These are phyloP conservation scores for Heteractis magnifica DNA, from an alignment of 92 coral and sea anemone species.

Conservation along the genomic window DNA sequence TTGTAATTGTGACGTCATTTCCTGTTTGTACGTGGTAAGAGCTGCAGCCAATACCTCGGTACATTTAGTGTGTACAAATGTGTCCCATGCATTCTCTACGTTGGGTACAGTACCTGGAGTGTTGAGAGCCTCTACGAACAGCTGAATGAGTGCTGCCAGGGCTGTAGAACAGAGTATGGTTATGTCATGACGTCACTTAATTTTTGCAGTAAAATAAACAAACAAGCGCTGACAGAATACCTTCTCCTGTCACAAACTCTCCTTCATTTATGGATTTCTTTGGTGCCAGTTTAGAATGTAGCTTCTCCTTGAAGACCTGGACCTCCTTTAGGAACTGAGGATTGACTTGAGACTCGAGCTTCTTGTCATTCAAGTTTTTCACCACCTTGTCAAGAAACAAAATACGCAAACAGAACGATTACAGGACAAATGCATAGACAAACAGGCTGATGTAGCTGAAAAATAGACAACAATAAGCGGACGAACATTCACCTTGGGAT, in stretches of 20 bases:
- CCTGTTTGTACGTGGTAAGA: slow-evolving; percentile 33
- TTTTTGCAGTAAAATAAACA: not conserved
- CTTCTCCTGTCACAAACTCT: slow-evolving; percentile 69
- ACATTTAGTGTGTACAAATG: slow-evolving; percentile 66
- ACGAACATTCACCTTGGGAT: slow-evolving; percentile 32
- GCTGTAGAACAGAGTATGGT: slow-evolving; percentile 26
- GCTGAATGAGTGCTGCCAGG: slow-evolving; percentile 70
- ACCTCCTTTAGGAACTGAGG: slow-evolving; percentile 47
- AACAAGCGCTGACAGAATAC: slow-evolving; percentile 13
- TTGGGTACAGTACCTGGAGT: slow-evolving; percentile 90
- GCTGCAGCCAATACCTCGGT: slow-evolving; percentile 46
- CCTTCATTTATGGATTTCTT: slow-evolving; percentile 49
- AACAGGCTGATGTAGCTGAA: not conserved
- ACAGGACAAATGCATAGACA: not conserved
- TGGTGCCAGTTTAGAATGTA: slow-evolving; percentile 42
- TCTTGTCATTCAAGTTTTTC: slow-evolving; percentile 35
- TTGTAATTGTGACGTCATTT: slow-evolving; percentile 48
- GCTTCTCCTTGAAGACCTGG: slow-evolving; percentile 35
- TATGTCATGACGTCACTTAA: not conserved
- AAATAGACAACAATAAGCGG: not conserved
- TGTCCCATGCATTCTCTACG: slow-evolving; percentile 77
- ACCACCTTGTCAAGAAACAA: slow-evolving; percentile 19
- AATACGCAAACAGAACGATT: not conserved
- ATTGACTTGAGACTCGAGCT: slow-evolving; percentile 27
- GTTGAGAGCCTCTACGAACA: slow-evolving; percentile 80